A percentile compares a stretch with the other conserved stretches of the same genome.
These are phyloP conservation scores for Listronotus oregonensis DNA, from an alignment of 1,140 invertebrate genomes.

Conservation along the genomic window DNA sequence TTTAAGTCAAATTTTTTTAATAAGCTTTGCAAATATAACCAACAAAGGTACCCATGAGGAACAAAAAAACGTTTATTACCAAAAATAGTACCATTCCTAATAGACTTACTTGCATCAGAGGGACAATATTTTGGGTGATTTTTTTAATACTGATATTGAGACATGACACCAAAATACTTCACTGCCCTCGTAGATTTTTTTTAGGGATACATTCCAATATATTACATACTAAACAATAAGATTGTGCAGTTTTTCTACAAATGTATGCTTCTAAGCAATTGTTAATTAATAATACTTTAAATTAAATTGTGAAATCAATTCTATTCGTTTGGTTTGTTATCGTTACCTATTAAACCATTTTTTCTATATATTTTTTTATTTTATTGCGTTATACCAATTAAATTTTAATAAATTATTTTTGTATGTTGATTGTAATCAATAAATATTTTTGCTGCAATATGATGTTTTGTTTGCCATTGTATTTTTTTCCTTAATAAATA, in stretches of 20 bases:
- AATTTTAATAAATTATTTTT: background rate
- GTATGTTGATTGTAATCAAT: background rate
- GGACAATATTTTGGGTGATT: conserved; percentile 6
- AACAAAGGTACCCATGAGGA: too few species aligned
- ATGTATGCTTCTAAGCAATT: too few species aligned
- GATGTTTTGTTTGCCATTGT: conserved; percentile 16
- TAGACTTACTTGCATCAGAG: background rate
- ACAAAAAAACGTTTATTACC: background rate
- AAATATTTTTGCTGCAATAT: conserved; percentile 7
- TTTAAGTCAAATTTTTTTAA: too few species aligned
- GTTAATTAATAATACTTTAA: too few species aligned
- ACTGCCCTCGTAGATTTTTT: conserved; percentile 15
- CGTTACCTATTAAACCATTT: background rate
- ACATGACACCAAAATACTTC: conserved; percentile 15
- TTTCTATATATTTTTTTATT: too few species aligned
- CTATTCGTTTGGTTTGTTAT: too few species aligned
- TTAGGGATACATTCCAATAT: conserved; percentile 13
- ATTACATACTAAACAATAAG: too few species aligned
- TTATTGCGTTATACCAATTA: background rate
- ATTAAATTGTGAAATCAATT: too few species aligned
- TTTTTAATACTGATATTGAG: conserved; percentile 5
- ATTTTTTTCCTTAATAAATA: conserved; percentile 17
- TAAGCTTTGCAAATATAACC: too few species aligned
- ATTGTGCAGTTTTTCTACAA: too few species aligned
- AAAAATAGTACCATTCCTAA: background rate